Conservation (phyloP, 2,113 vertebrate species). For the Cyanoramphus novaezelandiae region DNA sequence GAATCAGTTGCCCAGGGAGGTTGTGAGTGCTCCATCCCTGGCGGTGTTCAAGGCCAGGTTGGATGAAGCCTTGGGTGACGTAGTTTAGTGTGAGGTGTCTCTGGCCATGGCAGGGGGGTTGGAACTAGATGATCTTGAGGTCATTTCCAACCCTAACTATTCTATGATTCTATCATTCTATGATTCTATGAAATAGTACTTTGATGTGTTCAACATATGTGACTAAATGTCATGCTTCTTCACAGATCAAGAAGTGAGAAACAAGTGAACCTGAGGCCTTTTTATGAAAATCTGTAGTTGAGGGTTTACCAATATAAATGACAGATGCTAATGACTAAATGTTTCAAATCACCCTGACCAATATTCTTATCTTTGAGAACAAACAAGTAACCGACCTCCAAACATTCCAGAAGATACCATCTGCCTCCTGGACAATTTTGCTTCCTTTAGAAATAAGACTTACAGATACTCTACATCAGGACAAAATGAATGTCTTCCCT, state of each 20-base stretch:
- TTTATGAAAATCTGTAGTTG: not conserved
- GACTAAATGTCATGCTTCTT: not conserved
- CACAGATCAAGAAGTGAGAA: not conserved
- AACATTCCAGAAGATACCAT: not conserved
- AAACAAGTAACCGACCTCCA: not conserved
- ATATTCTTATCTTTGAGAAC: not conserved
- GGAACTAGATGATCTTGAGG: too few species aligned
- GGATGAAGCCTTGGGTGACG: too few species aligned
- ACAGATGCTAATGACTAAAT: not conserved
- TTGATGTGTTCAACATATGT: rapidly evolving
- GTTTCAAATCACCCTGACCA: not conserved
- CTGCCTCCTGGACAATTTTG: not conserved
- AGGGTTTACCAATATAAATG: not conserved
- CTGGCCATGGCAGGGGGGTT: too few species aligned
- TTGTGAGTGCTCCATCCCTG: too few species aligned
- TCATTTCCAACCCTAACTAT: too few species aligned
- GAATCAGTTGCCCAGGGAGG: too few species aligned
- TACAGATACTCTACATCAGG: not conserved
- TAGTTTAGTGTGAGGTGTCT: too few species aligned
- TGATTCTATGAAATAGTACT: not conserved
- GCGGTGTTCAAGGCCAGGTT: too few species aligned
- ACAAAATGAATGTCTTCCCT: not conserved
- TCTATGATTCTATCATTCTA: too few species aligned
- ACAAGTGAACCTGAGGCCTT: not conserved
- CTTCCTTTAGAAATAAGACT: not conserved